Evolutionary conservation across 2,797 vertebrate genomes (phyloP).

Genomic region (Chelonia mydas): DNA sequence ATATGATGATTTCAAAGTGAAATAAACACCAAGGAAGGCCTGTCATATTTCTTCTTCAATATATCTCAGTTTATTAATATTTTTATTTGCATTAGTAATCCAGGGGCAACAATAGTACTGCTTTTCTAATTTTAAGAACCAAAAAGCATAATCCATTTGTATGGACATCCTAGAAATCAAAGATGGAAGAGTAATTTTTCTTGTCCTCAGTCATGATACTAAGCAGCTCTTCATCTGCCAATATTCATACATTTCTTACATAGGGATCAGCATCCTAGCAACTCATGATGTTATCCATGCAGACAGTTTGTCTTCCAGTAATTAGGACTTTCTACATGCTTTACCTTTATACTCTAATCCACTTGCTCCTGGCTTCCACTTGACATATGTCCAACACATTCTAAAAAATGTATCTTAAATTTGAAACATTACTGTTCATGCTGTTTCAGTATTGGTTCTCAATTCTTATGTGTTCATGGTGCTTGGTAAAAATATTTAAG

Average conservation of each 20-base stretch:
- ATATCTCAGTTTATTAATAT: not conserved
- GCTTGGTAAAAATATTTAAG: not conserved
- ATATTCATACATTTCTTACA: not conserved
- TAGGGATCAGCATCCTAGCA: not conserved
- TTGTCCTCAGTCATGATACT: not conserved
- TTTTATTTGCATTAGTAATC: not conserved
- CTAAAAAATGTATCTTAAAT: not conserved
- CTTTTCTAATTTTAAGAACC: not conserved
- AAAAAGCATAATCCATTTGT: not conserved
- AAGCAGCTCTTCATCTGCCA: not conserved
- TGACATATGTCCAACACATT: not conserved
- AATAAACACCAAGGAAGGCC: not conserved
- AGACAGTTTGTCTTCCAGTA: not conserved
- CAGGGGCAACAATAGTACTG: no score
- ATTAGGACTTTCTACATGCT: not conserved
- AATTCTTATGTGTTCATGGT: not conserved
- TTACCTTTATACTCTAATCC: not conserved
- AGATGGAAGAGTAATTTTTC: not conserved
- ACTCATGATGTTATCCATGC: not conserved
- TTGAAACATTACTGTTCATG: not conserved
- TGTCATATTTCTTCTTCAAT: not conserved
- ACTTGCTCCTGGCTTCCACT: not conserved
- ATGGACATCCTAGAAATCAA: not conserved
- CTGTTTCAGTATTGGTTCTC: not conserved
- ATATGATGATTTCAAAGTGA: not conserved